Evolutionary conservation across 2,113 vertebrate species (phyloP).

Genomic region (Nerophis ophidion): DNA sequence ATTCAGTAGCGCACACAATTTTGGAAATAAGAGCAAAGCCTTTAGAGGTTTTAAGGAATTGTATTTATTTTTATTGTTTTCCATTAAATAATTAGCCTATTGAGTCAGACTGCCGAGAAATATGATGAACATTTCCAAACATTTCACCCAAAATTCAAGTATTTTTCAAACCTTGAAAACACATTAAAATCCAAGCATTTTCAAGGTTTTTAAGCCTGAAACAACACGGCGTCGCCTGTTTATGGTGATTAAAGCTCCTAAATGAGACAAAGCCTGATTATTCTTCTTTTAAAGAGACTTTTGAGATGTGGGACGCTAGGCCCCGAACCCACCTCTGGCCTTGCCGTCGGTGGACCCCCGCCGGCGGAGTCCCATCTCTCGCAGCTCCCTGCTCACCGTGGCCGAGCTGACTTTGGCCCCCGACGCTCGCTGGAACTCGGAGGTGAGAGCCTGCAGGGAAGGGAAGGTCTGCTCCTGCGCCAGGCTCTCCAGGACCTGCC

Average conservation of each 20-base stretch:
- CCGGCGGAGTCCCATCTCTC: constrained; percentile 44
- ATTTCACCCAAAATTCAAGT: too few relatives aligned
- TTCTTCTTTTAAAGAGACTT: too few relatives aligned
- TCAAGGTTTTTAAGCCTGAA: too few relatives aligned
- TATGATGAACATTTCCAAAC: too few relatives aligned
- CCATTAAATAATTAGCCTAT: too few relatives aligned
- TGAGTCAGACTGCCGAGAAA: too few relatives aligned
- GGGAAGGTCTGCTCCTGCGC: constrained; percentile 33
- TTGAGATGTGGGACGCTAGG: background rate
- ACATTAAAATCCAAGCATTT: too few relatives aligned
- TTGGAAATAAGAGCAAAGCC: too few relatives aligned
- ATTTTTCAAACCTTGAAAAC: too few relatives aligned
- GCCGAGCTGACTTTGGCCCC: constrained; percentile 35
- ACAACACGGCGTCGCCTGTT: background rate
- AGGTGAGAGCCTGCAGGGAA: constrained; percentile 38
- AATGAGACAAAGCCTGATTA: background rate
- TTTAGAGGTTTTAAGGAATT: too few relatives aligned
- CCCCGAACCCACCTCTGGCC: constrained; percentile 24
- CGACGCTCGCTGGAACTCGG: constrained; percentile 39
- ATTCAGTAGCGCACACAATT: too few relatives aligned
- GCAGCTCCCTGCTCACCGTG: constrained; percentile 42
- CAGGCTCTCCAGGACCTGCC: constrained; percentile 40
- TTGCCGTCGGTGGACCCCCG: constrained; percentile 33
- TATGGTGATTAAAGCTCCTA: background rate
- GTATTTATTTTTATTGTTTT: too few relatives aligned